Conservation (phyloP, 1,140 invertebrate species). For the Mya arenaria region DNA sequence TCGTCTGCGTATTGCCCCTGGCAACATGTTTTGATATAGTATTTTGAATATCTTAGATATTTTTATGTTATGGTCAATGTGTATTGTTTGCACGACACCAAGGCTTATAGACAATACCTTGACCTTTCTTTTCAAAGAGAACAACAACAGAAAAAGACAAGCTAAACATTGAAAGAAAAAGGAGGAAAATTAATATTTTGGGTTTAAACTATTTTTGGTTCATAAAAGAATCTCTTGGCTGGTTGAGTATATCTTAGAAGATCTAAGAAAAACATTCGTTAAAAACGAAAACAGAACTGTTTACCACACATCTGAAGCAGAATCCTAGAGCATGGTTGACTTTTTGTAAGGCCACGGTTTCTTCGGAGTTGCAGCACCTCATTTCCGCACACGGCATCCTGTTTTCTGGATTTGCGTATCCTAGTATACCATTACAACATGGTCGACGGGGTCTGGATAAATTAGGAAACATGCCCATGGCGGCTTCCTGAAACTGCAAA, state of each 20-base stretch:
- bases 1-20: too few species aligned
- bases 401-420: conserved; percentile 64
- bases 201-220: not conserved
- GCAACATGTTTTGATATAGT: too few species aligned
- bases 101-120: not conserved
- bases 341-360: conserved; percentile 68
- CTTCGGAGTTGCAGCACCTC: conserved; percentile 66
- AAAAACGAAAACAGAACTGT: not conserved
- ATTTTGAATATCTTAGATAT: too few species aligned
- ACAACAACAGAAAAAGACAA: not conserved
- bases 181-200: not conserved
- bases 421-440: conserved; percentile 69
- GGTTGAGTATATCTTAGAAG: not conserved
- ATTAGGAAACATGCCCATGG: not conserved
- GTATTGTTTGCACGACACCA: too few species aligned
- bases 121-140: not conserved
- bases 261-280: not conserved
- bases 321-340: conserved; percentile 70
- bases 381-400: conserved; percentile 62
- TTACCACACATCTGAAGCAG: conserved; percentile 69
- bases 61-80: too few species aligned
- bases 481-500: not conserved
- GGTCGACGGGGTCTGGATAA: not conserved
- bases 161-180: not conserved
- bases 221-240: not conserved